Conservation (phyloP, 2,797 vertebrate species). For the Alosa sapidissima region DNA sequence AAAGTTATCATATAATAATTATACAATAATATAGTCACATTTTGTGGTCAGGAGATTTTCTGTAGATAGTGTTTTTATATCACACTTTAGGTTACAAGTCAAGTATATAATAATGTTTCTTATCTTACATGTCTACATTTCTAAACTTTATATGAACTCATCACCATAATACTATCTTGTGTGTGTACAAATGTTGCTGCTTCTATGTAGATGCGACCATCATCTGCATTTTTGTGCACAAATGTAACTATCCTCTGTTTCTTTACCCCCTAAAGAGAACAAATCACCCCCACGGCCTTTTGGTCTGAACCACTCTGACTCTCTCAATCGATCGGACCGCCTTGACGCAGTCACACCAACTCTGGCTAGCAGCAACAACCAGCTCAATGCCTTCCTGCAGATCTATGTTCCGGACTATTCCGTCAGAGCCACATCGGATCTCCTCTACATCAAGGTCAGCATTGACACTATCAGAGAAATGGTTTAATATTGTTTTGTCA, state of each 20-base stretch:
- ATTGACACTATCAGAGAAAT: background rate
- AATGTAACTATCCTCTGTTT: background rate
- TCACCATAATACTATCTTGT: too few relatives aligned
- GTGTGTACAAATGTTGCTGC: too few relatives aligned
- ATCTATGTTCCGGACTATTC: conserved; percentile 94
- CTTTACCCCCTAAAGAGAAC: conserved; percentile 71
- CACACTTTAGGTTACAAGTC: too few relatives aligned
- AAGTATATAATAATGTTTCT: too few relatives aligned
- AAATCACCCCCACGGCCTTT: conserved; percentile 83
- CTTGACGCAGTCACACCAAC: conserved; percentile 66
- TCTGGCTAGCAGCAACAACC: conserved; percentile 84
- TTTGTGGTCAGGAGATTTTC: background rate
- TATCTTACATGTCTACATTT: too few relatives aligned
- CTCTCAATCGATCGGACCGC: conserved; percentile 78
- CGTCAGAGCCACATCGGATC: conserved; percentile 87
- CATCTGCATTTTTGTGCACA: background rate
- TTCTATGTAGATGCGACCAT: background rate
- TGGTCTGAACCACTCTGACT: conserved; percentile 82
- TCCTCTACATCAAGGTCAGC: conserved; percentile 93
- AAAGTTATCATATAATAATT: background rate
- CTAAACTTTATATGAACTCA: too few relatives aligned
- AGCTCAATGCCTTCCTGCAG: conserved; percentile 84
- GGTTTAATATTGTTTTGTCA: background rate
- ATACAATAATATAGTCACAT: background rate
- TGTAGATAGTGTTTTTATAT: background rate